Evolutionary conservation across 2,113 vertebrate species (phyloP), one percentile per base, ranked within the genome.

Genomic region (Glareola pratincola): DNA sequence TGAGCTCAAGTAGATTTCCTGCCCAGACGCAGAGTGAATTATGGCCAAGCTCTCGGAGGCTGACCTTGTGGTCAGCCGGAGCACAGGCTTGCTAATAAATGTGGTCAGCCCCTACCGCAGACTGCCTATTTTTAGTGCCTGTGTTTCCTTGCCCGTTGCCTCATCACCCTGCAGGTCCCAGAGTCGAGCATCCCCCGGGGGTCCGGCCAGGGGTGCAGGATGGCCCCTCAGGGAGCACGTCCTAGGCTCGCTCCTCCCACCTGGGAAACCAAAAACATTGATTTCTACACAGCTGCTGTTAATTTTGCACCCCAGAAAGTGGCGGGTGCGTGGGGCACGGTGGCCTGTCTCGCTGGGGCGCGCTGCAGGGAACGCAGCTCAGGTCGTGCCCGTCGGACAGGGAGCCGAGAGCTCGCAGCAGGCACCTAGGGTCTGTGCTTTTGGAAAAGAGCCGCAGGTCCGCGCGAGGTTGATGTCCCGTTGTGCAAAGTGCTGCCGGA

Each of bases 41-140:
- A 94, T 26, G 8, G 80, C 78, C 72, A 76, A 41, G 72, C 91
- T 90, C 86, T 91, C 12, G 0, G 71, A 95, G 93, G 86, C 89
- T 96, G 95, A 95, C 96, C 96, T 94, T 96, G 92, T 94, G 95
- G 97, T 95, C 94, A 91, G 84, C 59, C 10, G 4, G 95, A 95
- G 86, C 95, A 88, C 17, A 43, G 77, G 30, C 92, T 85, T 57
- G 71, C 92, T 96, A 95, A 96, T 94, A 95, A 94, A 95, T 93
- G 94, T 71, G 95, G 97, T 95, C 77, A 88, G 71, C 26, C 90
- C 47, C 91, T 85, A 83, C 94, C 87, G 0, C 93, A 96, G 88
- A 50, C 67, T 79, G 84, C 67, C 69, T 93, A 72, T 94, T 95
- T 95, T 90, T 92, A 94, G 87, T 86, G 84, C 36, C 51, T 82